Conservation (phyloP, 1,140 invertebrate species). For the Battus philenor region DNA sequence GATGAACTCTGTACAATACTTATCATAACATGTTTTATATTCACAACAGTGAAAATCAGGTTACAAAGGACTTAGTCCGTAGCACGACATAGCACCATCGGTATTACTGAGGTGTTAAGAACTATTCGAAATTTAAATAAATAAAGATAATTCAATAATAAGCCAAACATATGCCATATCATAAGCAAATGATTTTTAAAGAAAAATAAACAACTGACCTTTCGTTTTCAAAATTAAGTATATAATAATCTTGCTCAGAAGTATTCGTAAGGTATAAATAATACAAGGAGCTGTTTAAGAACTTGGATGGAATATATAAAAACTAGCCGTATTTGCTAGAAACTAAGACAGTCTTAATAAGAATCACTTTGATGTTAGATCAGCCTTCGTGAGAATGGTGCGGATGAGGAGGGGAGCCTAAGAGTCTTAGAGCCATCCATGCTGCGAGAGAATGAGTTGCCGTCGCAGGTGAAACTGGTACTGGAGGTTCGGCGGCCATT, state of each 20-base stretch:
- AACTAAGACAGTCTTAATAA: constrained; percentile 28
- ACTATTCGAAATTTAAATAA: constrained; percentile 27
- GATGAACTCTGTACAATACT: constrained; percentile 57
- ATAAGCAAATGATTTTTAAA: too few species aligned
- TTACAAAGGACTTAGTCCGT: constrained; percentile 54
- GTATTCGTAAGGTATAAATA: too few species aligned
- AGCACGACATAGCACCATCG: constrained; percentile 67
- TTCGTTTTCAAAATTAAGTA: too few species aligned
- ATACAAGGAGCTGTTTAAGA: too few species aligned
- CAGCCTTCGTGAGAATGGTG: constrained; percentile 43
- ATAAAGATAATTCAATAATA: too few species aligned
- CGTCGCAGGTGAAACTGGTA: constrained; percentile 76
- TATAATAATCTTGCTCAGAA: too few species aligned
- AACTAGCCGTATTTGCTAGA: neutral
- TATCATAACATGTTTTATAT: constrained; percentile 45
- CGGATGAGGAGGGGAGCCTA: constrained; percentile 75
- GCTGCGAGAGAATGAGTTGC: constrained; percentile 80
- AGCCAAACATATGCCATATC: too few species aligned
- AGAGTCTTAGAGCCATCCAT: constrained; percentile 83
- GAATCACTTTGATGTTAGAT: constrained; percentile 14
- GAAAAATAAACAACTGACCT: too few species aligned
- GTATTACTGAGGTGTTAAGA: constrained; percentile 38
- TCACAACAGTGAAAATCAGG: constrained; percentile 58
- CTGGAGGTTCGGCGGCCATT: constrained; percentile 67
- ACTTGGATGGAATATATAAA: neutral